Evolutionary conservation across 1,140 invertebrate genomes (phyloP).

Genomic region (Plutomurus gul): DNA sequence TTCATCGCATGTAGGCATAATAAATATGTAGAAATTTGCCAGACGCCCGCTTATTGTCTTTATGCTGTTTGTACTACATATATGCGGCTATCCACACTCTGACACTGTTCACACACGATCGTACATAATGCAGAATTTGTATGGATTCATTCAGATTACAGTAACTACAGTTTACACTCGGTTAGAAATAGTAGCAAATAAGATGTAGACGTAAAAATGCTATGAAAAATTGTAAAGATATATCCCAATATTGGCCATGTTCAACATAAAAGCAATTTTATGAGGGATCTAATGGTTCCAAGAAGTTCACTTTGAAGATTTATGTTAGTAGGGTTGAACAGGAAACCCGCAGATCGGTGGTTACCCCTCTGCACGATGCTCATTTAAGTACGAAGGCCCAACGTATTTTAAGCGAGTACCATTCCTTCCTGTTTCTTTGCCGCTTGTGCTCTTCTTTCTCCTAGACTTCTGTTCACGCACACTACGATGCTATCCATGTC

Average conservation of each 20-base stretch:
- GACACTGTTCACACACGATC: too few relatives aligned
- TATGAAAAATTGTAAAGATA: neutral
- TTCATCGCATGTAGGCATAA: too few relatives aligned
- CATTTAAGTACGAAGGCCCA: neutral
- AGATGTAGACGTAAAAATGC: neutral
- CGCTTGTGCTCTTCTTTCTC: neutral
- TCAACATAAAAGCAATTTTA: slow-evolving; percentile 40
- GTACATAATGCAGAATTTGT: too few relatives aligned
- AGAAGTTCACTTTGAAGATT: slow-evolving; percentile 32
- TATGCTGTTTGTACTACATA: too few relatives aligned
- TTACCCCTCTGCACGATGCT: neutral
- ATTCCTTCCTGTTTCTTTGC: neutral
- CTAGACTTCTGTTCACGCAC: neutral
- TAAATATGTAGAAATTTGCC: too few relatives aligned
- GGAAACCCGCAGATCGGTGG: slow-evolving; percentile 9
- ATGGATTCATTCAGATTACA: too few relatives aligned
- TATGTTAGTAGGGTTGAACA: slow-evolving; percentile 30
- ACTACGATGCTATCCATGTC: neutral
- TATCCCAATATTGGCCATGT: neutral
- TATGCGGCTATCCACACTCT: too few relatives aligned
- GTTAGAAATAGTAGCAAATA: too few relatives aligned
- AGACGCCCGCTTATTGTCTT: too few relatives aligned
- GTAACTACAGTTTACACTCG: too few relatives aligned
- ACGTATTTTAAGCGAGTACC: neutral
- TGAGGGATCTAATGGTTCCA: slow-evolving; percentile 43